Evolutionary conservation across 1,140 invertebrate genomes (phyloP).

Genomic region (Diabrotica undecimpunctata): DNA sequence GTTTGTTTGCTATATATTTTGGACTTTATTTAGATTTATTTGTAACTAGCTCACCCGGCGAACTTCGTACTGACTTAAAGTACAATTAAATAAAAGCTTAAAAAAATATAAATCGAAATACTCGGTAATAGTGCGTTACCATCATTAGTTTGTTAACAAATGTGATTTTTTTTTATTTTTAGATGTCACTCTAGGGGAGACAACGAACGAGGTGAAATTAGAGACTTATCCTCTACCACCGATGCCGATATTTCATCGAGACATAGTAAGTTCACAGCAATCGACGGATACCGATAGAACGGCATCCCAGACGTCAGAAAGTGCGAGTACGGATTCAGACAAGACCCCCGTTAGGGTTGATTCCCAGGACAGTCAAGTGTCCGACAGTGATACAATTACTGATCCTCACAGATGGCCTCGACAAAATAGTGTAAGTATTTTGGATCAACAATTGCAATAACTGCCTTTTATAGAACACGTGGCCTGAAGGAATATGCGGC

Average conservation of each 20-base stretch:
- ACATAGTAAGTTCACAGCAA: conserved; percentile 64
- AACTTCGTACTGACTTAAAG: no score
- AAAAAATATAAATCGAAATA: no score
- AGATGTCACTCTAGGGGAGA: conserved; percentile 13
- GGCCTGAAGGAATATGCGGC: no score
- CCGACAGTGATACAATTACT: conserved; percentile 52
- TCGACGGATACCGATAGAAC: conserved; percentile 84
- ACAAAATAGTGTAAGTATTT: conserved; percentile 77
- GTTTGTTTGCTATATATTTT: no score
- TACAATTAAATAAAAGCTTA: no score
- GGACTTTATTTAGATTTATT: no score
- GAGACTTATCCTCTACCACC: conserved; percentile 54
- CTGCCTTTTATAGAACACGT: no score
- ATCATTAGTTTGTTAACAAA: background rate
- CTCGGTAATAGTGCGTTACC: no score
- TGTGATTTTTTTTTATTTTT: conserved; percentile 2
- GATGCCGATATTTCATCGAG: conserved; percentile 32
- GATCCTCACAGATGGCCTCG: conserved; percentile 56
- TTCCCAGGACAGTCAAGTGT: conserved; percentile 82
- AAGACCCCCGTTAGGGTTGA: conserved; percentile 76
- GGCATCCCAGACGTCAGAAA: conserved; percentile 68
- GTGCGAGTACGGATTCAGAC: conserved; percentile 76
- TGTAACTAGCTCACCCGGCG: no score
- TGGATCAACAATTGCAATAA: background rate
- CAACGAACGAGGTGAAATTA: conserved; percentile 52